A percentile compares a stretch with the other conserved stretches of the same genome.
phyloP scores from a whole-genome alignment of 2,113 vertebrate genomes.

The Diphyllodes magnificus region DNA sequence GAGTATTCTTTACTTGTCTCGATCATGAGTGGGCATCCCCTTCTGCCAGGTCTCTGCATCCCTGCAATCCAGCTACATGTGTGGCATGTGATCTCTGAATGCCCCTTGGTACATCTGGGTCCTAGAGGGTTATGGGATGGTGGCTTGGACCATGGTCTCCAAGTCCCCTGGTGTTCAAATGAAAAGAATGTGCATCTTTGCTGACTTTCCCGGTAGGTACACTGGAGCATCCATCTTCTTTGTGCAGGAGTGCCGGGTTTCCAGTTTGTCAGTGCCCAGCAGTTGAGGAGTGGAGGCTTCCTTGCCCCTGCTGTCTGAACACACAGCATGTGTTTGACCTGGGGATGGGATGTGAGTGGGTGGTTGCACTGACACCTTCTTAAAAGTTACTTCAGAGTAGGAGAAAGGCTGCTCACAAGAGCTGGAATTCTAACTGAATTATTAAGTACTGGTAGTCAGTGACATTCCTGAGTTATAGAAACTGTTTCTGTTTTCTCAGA shows the following conservation, averaged over 20 bases:
- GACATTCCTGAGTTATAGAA: conserved; percentile 20
- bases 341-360: fast-evolving
- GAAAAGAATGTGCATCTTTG: neutral
- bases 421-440: conserved; percentile 21
- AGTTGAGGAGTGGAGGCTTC: neutral
- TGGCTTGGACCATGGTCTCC: neutral
- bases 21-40: neutral
- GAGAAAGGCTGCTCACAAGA: neutral
- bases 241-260: neutral
- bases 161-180: neutral
- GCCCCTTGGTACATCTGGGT: neutral
- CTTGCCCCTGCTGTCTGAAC: neutral
- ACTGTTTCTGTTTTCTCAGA: conserved; percentile 46
- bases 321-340: neutral
- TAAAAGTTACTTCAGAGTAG: conserved; percentile 21
- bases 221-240: neutral
- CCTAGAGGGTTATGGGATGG: neutral
- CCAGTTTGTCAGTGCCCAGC: too few species aligned
- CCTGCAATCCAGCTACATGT: neutral
- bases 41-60: neutral
- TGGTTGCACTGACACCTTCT: neutral
- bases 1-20: neutral
- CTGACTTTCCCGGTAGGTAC: neutral
- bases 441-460: neutral
- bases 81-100: neutral